phyloP scores from a whole-genome alignment of 2,797 vertebrate genomes.

The Malacoraja senta region DNA sequence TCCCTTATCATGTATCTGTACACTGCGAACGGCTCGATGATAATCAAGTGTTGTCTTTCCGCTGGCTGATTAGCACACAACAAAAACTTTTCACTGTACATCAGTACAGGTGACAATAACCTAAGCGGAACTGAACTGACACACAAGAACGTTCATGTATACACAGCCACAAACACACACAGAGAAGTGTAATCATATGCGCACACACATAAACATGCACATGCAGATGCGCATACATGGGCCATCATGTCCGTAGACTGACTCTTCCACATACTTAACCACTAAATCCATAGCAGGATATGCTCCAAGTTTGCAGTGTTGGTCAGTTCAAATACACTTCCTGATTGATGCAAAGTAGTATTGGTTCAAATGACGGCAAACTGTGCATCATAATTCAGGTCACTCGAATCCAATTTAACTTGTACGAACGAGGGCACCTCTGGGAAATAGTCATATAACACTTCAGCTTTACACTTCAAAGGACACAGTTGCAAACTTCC shows the following conservation, averaged over 20 bases:
- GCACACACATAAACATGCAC: neutral
- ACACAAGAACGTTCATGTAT: neutral
- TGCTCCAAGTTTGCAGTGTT: neutral
- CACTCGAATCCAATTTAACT: neutral
- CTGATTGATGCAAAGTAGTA: neutral
- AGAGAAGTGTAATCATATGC: neutral
- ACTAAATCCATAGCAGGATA: neutral
- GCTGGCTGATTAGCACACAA: too few relatives aligned
- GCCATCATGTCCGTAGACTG: neutral
- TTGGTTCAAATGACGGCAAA: neutral
- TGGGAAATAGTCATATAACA: neutral
- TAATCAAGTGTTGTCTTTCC: too few relatives aligned
- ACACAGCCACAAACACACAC: too few relatives aligned
- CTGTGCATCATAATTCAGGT: slow-evolving; percentile 6
- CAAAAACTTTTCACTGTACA: too few relatives aligned
- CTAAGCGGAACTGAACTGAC: too few relatives aligned
- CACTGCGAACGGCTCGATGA: too few relatives aligned
- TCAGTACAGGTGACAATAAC: too few relatives aligned
- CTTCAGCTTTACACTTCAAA: neutral
- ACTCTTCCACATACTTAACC: neutral
- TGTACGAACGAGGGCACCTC: neutral
- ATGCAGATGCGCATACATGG: neutral
- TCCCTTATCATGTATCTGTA: too few relatives aligned
- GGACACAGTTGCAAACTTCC: neutral
- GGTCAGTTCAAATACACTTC: neutral